Conservation (phyloP, 2,797 vertebrate species). For the Tragopan temminckii region DNA sequence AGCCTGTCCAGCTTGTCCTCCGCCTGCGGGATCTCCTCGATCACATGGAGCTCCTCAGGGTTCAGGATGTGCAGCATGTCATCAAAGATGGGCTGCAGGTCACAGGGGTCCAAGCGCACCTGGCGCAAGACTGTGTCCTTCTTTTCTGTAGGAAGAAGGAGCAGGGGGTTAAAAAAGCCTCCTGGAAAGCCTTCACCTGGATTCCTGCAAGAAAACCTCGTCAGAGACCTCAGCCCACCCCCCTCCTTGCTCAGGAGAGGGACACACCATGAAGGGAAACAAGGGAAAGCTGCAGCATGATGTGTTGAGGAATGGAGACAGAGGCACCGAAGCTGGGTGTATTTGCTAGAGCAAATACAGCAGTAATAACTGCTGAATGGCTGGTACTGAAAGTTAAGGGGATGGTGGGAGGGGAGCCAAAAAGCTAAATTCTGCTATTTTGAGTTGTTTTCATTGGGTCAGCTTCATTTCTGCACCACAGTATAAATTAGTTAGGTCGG, state of each 20-base stretch:
- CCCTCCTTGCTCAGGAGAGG: not conserved
- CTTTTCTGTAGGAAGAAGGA: slow-evolving; percentile 86
- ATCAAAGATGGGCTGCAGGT: slow-evolving; percentile 97
- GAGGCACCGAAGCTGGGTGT: not conserved
- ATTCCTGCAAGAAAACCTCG: not conserved
- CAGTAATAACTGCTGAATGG: slow-evolving; percentile 33
- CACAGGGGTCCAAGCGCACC: slow-evolving; percentile 95
- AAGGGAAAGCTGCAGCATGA: not conserved
- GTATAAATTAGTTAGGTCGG: not conserved
- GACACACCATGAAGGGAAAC: accelerated
- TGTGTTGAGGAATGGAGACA: not conserved
- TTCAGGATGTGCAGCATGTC: slow-evolving; percentile 98
- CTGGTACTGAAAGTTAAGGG: not conserved
- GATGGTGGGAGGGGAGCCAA: not conserved
- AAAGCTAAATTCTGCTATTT: slow-evolving; percentile 26
- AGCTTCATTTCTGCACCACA: not conserved
- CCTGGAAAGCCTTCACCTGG: not conserved
- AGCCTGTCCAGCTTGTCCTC: slow-evolving; percentile 96
- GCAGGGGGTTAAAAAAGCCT: not conserved
- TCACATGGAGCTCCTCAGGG: slow-evolving; percentile 92
- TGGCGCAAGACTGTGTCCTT: slow-evolving; percentile 98
- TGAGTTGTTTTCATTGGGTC: not conserved
- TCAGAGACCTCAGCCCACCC: not conserved
- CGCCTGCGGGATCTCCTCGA: slow-evolving; percentile 92
- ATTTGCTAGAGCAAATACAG: not conserved